These are phyloP conservation scores for Carlito syrichta DNA, from an alignment of 2,113 vertebrate species.

Conservation along the genomic window DNA sequence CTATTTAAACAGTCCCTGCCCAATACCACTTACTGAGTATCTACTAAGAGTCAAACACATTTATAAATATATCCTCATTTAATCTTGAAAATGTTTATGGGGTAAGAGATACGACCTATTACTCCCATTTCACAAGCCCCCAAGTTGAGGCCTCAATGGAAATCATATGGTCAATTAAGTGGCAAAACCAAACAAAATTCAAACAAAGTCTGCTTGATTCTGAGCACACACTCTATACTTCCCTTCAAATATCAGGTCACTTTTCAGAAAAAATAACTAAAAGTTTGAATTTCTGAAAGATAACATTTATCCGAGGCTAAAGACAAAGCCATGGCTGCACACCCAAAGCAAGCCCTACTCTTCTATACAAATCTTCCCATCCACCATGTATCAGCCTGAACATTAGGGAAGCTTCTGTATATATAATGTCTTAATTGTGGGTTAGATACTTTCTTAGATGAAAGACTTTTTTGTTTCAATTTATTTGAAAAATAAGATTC, in stretches of 20 bases:
- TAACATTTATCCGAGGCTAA: not conserved
- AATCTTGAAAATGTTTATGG: not conserved
- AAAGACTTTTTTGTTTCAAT: not conserved
- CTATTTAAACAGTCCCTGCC: not conserved
- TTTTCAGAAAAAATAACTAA: not conserved
- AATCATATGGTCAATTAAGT: not conserved
- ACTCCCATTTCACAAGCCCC: not conserved
- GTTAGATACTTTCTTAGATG: not conserved
- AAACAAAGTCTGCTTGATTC: not conserved
- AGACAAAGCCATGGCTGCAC: not conserved
- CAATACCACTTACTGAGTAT: not conserved
- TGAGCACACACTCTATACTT: not conserved
- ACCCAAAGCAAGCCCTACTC: not conserved
- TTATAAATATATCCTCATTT: not conserved
- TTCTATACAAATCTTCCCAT: rapidly evolving
- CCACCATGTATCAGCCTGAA: not conserved
- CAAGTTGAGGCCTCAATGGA: not conserved
- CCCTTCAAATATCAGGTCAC: not conserved
- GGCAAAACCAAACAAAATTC: not conserved
- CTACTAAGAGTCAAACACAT: not conserved
- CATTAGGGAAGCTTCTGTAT: not conserved
- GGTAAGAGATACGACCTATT: not conserved
- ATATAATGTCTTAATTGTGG: not conserved
- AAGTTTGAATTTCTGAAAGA: not conserved
- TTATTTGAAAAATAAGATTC: not conserved